These are phyloP conservation scores for western clawed frog (Xenopus tropicalis) DNA, from an alignment of 2,113 vertebrate genomes.

Conservation along the genomic window DNA sequence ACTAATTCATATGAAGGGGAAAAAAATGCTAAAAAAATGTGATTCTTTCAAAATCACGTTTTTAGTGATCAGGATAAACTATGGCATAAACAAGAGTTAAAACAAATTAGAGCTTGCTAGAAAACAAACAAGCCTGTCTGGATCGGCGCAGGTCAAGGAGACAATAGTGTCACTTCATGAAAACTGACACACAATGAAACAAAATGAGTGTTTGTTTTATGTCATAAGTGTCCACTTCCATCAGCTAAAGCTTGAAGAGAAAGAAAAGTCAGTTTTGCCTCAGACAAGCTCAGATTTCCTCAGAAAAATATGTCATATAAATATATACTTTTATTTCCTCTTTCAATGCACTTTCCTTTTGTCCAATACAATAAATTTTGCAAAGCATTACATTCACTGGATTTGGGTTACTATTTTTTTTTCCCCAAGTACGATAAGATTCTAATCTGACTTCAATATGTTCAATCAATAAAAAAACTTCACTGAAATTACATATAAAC, in stretches of 20 bases:
- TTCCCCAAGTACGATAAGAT: slow-evolving; percentile 69
- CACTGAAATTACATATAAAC: slow-evolving; percentile 54
- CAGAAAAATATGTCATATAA: slow-evolving; percentile 59
- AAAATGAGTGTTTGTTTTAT: slow-evolving; percentile 50
- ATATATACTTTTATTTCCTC: slow-evolving; percentile 65
- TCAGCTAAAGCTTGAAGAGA: slow-evolving; percentile 50
- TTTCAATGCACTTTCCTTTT: slow-evolving; percentile 70
- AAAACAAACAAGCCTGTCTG: slow-evolving; percentile 10
- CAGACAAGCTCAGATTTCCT: slow-evolving; percentile 60
- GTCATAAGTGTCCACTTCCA: slow-evolving; percentile 62
- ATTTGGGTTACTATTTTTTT: slow-evolving; percentile 64
- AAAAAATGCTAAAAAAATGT: no score
- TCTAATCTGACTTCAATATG: slow-evolving; percentile 71
- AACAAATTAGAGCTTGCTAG: background rate
- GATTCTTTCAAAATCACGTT: background rate
- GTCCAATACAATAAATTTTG: slow-evolving; percentile 64
- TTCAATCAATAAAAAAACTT: slow-evolving; percentile 65
- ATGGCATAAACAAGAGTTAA: background rate
- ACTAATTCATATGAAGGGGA: no score
- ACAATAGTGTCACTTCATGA: slow-evolving; percentile 4
- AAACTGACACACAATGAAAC: slow-evolving; percentile 50
- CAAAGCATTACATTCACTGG: slow-evolving; percentile 53
- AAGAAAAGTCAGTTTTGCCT: slow-evolving; percentile 61
- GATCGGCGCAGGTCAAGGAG: slow-evolving; percentile 20
- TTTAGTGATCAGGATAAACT: background rate